Evolutionary conservation across 2,797 vertebrate genomes (phyloP).

Genomic region (Eulemur mongoz): DNA sequence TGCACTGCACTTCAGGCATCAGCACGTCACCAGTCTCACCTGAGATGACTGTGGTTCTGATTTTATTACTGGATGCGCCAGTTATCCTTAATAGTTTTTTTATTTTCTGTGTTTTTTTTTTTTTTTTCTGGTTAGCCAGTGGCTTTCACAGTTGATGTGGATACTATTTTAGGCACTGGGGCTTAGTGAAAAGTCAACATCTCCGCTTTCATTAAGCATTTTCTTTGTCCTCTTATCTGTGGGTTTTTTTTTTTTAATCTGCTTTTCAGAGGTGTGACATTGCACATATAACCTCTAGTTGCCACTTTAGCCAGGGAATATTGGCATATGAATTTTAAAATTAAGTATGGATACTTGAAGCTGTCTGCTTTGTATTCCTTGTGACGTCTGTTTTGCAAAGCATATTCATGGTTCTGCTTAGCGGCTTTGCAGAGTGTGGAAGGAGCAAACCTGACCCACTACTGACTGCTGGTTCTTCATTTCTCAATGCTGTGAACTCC

Average conservation of each 20-base stretch:
- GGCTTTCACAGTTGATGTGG: not conserved
- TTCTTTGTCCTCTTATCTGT: not conserved
- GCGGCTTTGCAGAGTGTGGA: not conserved
- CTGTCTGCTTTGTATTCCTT: too few species aligned
- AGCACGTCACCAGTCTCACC: fast-evolving
- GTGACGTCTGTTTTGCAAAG: not conserved
- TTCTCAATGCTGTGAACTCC: not conserved
- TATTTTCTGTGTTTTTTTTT: not conserved
- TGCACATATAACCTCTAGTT: not conserved
- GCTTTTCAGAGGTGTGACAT: not conserved
- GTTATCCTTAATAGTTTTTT: too few species aligned
- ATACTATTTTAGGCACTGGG: not conserved
- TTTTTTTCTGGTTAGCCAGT: not conserved
- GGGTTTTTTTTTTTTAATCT: not conserved
- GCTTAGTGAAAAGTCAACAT: not conserved
- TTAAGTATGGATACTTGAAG: fast-evolving
- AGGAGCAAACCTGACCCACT: not conserved
- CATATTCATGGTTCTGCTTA: not conserved
- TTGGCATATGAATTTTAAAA: not conserved
- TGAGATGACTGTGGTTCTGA: fast-evolving
- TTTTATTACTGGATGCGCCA: too few species aligned
- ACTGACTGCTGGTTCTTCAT: not conserved
- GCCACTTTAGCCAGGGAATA: not conserved
- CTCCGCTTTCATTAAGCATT: not conserved
- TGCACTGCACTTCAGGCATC: too few species aligned